Conservation (phyloP, 2,888 invertebrate genomes). For the Nomada ruficornis region DNA sequence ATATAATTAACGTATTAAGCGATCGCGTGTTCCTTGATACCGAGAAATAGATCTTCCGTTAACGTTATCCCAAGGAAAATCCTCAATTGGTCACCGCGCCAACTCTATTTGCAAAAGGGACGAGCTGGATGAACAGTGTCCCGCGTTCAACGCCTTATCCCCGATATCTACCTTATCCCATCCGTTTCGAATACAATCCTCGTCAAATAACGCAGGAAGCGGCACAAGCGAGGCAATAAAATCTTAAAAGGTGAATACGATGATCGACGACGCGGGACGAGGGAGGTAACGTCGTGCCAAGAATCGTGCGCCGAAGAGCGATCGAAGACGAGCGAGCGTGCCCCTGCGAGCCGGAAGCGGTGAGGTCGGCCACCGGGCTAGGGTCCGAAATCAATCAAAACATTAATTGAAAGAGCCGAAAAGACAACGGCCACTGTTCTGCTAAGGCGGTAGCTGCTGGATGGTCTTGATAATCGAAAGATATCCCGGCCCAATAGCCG, state of each 20-base stretch:
- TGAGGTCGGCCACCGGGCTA: constrained; percentile 64
- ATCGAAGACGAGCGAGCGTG: constrained; percentile 33
- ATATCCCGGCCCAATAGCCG: constrained; percentile 78
- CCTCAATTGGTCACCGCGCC: no score
- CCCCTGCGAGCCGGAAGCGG: constrained; percentile 18
- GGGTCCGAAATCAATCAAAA: constrained; percentile 84
- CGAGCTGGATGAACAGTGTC: no score
- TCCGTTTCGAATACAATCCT: constrained; percentile 11
- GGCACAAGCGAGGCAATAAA: constrained; percentile 28
- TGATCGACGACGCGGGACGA: constrained; percentile 40
- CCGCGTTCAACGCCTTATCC: background rate
- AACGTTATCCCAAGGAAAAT: no score
- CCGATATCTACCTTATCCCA: background rate
- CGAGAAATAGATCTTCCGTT: no score
- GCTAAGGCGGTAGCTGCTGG: constrained; percentile 78
- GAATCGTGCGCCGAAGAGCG: constrained; percentile 34
- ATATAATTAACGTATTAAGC: no score
- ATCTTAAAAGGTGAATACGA: constrained; percentile 47
- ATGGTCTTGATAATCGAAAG: constrained; percentile 83
- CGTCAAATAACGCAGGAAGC: constrained; percentile 19
- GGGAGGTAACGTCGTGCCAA: constrained; percentile 20
- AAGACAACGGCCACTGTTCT: constrained; percentile 81
- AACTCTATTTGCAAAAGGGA: background rate
- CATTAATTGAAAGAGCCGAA: constrained; percentile 84
- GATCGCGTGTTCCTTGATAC: no score